These are phyloP conservation scores for Agrilus planipennis DNA, from an alignment of 1,140 invertebrate genomes.

Conservation along the genomic window DNA sequence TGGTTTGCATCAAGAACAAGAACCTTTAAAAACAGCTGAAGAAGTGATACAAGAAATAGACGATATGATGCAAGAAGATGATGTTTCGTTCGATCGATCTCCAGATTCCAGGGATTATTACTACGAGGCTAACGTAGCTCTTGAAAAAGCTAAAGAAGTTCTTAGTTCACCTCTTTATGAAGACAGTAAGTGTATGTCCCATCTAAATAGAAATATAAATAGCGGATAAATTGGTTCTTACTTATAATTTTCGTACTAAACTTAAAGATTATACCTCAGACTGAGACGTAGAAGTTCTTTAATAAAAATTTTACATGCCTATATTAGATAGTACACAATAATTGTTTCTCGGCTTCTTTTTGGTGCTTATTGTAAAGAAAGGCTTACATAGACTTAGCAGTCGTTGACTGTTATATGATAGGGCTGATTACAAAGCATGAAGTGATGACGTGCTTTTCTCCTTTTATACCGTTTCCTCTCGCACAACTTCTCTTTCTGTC, in stretches of 20 bases:
- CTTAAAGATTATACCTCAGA: neutral
- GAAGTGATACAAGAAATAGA: constrained; percentile 95
- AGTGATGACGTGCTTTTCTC: too few species aligned
- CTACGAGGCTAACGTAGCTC: constrained; percentile 57
- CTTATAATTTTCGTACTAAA: neutral
- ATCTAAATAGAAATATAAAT: neutral
- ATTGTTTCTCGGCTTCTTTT: too few species aligned
- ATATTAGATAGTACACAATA: too few species aligned
- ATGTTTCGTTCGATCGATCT: constrained; percentile 46
- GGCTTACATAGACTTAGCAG: too few species aligned
- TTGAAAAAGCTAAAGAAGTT: constrained; percentile 75
- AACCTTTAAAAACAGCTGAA: constrained; percentile 88
- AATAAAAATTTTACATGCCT: neutral
- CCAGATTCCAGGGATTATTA: constrained; percentile 59
- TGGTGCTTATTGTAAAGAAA: too few species aligned
- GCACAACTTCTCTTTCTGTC: neutral
- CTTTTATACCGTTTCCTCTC: too few species aligned
- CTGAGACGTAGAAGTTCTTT: neutral
- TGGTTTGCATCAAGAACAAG: constrained; percentile 62
- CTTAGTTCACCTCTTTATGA: constrained; percentile 75
- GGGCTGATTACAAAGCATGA: too few species aligned
- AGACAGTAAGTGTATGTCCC: constrained; percentile 55
- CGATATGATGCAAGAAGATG: constrained; percentile 87
- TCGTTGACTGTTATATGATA: too few species aligned
- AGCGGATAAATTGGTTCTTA: neutral